Percentiles rank a stretch among this genome's conserved stretches.
Evolutionary conservation across 1,140 invertebrate genomes (phyloP).

Genomic region (Zaprionus inermis): DNA sequence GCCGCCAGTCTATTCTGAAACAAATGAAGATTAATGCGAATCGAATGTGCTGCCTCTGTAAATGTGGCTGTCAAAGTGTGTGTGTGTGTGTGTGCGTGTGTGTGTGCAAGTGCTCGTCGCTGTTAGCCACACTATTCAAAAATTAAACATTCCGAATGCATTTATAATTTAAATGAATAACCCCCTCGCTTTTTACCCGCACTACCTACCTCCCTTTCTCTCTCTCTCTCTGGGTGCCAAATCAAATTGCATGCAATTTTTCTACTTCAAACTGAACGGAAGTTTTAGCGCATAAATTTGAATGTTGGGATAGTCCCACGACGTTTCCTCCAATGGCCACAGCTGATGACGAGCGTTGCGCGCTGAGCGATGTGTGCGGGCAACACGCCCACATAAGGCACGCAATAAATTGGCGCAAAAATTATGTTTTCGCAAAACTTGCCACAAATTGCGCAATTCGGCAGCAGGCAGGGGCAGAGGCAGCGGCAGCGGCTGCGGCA

Average conservation of each 20-base stretch:
- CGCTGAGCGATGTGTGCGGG: slow-evolving; percentile 19
- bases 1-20: slow-evolving; percentile 77
- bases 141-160: slow-evolving; percentile 82
- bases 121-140: slow-evolving; percentile 70
- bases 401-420: slow-evolving; percentile 77
- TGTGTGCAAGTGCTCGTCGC: slow-evolving; percentile 49
- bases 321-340: slow-evolving; percentile 42
- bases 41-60: slow-evolving; percentile 79
- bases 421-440: slow-evolving; percentile 79
- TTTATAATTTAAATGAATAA: slow-evolving; percentile 83
- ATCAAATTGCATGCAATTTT: slow-evolving; percentile 58
- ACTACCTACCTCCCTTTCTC: background rate
- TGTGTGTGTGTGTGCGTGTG: slow-evolving; percentile 6
- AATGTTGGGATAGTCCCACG: slow-evolving; percentile 47
- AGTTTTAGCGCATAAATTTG: slow-evolving; percentile 81
- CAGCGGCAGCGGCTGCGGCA: slow-evolving; percentile 19
- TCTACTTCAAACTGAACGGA: slow-evolving; percentile 69
- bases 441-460: slow-evolving; percentile 77
- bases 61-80: slow-evolving; percentile 53
- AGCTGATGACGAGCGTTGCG: slow-evolving; percentile 53
- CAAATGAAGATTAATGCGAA: slow-evolving; percentile 83
- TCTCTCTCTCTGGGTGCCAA: background rate
- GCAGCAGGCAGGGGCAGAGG: slow-evolving; percentile 14
- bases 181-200: slow-evolving; percentile 54
- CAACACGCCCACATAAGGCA: slow-evolving; percentile 35